Evolutionary conservation across 1,140 invertebrate species (phyloP), one percentile per base, ranked within the genome.

Genomic region (Ceratina japonica): DNA sequence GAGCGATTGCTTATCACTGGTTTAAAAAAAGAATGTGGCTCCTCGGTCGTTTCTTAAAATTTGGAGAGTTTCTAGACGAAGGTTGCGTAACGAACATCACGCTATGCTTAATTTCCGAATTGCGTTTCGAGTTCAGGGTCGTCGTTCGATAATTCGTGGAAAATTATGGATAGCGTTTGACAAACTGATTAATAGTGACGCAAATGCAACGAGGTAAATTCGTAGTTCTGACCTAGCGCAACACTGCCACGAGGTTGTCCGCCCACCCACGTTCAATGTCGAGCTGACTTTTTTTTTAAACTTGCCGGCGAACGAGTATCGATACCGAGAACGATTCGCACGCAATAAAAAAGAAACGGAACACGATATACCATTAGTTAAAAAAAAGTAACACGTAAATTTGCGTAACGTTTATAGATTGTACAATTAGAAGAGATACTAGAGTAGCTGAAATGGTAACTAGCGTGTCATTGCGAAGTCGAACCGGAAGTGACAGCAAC

Each of bases 161-260:
- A 2, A 7, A 10, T 2, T 8, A 44, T 44, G 1, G 37, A 44
- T 44, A 44, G 37, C 37, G 10, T 44, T 44, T 10, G 37, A 44
- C 37, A 44, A 44, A 44, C 3, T 44, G 10, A 10, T 44, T 44
- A 44, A 10, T 44, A 44, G 5, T 13, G 18, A 18, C 18, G 24
- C 22, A 54, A 51, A 69, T 54, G 66, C 24, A 31, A 69, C 16
- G 24, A 44, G 51, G 81, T 86, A 85, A 85, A 86, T 86, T 83
- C 70, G 86, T 80, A 79, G 73, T 75, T 79, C 75, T 83, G 79
- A 84, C 82, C 80, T 84, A 78, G 63, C 82, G 27, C 56, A 83
- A 86, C 58, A 44, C 68, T 31, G 52, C 27, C 20, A 13, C 27
- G 56, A 63, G 44, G 59, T 61, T 64, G 52, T 52, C 59, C 27